Percentiles rank a stretch among this genome's conserved stretches.
Conservation (phyloP, 53 echinoderm and acorn worm species). For the Holothuria leucospilota region DNA sequence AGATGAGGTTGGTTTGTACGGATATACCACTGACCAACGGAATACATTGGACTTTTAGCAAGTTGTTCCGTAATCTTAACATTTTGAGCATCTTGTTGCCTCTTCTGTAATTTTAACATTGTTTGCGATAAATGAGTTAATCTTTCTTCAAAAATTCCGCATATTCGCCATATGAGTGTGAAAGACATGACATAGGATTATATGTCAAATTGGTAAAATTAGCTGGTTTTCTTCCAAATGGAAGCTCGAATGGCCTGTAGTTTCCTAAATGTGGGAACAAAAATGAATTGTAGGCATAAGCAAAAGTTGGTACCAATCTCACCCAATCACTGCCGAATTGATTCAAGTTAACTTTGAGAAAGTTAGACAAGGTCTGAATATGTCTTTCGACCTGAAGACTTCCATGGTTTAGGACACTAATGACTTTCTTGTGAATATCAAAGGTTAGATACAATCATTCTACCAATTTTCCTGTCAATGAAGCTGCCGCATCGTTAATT, state of each 20-base stretch:
- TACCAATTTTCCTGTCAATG: too few species aligned
- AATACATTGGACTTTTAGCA: neutral
- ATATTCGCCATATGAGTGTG: neutral
- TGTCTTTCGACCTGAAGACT: too few species aligned
- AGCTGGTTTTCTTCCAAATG: conserved; percentile 49
- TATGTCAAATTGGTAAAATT: too few species aligned
- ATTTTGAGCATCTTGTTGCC: too few species aligned
- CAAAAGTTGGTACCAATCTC: neutral
- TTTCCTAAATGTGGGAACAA: neutral
- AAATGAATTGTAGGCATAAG: neutral
- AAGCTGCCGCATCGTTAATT: conserved; percentile 54
- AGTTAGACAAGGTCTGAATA: too few species aligned
- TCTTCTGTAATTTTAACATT: too few species aligned
- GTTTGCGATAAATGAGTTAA: neutral
- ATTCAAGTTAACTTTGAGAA: too few species aligned
- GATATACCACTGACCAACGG: neutral
- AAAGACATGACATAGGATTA: neutral
- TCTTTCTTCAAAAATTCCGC: neutral
- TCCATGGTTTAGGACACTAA: conserved; percentile 69
- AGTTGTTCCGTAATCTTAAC: neutral
- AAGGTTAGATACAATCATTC: conserved; percentile 10
- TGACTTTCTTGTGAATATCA: conserved; percentile 58
- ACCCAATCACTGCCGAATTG: too few species aligned
- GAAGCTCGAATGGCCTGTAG: too few species aligned
- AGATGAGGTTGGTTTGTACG: neutral